Base-by-base conservation (phyloP, 1,140 invertebrate species). In the Diplogasteroides magnus region DNA sequence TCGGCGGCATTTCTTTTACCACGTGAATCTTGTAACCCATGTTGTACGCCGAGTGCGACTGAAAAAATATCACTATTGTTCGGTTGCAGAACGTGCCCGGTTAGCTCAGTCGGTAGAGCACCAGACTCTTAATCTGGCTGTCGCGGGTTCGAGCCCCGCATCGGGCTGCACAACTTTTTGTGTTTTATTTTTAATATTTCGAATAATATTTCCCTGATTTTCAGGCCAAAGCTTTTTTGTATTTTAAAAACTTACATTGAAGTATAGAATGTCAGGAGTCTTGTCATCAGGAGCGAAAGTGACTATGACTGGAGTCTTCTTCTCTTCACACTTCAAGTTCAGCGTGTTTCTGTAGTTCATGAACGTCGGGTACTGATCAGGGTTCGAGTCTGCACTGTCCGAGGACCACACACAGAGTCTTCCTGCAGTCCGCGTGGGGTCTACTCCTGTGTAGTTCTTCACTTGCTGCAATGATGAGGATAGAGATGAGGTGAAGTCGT, bases 221-320 rank as follows among this genome's bases (percentile, higher is more conserved):
- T 73, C 37, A 27, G 28, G 23, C 60, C 31, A 65, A 70, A 69
- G 28, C 19, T 15, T 32, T 37, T 61, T 48, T 48, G 73, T 14
- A 29, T 31, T 58, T 64, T 13, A 1, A 2, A 57, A 59, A 48
- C 68, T 59, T 84, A 94, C 92, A 88, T 94, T 91, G 81, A 95
- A 96, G 84, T 94, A 96, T 23, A 96, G 91, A 13, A 88, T 86
- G 82, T 95, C 92, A 0, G 93, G 93, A 90, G 92, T 94, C 0
- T 90, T 88, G 15, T 89, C 88, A 82, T 94, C 93, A 1, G 93
- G 93, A 2, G 90, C 91, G 2, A 94, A 88, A 82, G 89, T 87
- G 13, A 95, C 85, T 19, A 88, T 83, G 0, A 89, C 90, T 2
- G 89, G 87, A 3, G 28, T 15, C 15, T 65, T 32, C 55, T 37